Evolutionary conservation across 1,140 invertebrate species (phyloP).

Genomic region (Bombus haemorrhoidalis): DNA sequence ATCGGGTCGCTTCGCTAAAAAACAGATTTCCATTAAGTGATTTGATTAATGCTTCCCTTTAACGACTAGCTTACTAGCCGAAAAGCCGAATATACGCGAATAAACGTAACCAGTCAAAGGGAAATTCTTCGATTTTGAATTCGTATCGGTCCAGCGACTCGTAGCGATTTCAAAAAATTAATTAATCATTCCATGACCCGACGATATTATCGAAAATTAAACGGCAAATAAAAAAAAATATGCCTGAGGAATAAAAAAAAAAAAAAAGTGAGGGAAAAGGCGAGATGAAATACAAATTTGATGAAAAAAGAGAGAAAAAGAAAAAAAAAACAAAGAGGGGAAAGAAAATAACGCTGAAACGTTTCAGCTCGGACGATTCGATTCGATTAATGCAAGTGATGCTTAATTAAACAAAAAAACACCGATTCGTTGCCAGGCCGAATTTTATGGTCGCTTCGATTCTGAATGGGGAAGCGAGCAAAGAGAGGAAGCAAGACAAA

Average conservation of each 20-base stretch:
- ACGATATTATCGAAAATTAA: not conserved
- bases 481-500: not conserved
- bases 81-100: not conserved
- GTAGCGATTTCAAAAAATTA: not conserved
- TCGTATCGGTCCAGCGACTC: not conserved
- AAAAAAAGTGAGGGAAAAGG: too few species aligned
- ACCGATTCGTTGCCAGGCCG: not conserved
- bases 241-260: not conserved
- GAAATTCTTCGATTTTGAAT: not conserved
- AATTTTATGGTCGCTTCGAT: conserved; percentile 4
- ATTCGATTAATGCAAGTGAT: conserved; percentile 12
- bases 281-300: not conserved
- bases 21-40: conserved; percentile 46
- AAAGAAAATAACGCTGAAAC: not conserved
- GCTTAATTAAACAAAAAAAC: conserved; percentile 14
- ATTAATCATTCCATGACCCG: not conserved
- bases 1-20: not conserved
- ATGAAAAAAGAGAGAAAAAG: not conserved
- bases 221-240: too few species aligned
- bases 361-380: not conserved
- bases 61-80: not conserved
- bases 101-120: not conserved
- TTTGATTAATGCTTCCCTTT: conserved; percentile 44
- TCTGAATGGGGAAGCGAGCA: not conserved
- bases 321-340: too few species aligned